Evolutionary conservation across 2,113 vertebrate genomes (phyloP).

Genomic region (Diphyllodes magnificus): DNA sequence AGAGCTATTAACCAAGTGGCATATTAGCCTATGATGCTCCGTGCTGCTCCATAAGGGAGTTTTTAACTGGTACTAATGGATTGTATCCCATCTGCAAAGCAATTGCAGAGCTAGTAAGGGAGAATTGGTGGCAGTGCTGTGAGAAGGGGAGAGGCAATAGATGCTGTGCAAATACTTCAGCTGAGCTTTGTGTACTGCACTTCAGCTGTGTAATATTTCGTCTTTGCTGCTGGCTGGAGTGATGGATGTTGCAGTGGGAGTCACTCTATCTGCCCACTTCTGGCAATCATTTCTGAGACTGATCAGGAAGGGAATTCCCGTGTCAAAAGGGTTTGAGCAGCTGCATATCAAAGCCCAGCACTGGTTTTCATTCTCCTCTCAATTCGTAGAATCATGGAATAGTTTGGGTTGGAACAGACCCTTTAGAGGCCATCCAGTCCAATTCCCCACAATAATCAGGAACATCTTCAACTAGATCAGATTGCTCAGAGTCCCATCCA

Average conservation of each 20-base stretch:
- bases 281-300: background rate
- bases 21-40: background rate
- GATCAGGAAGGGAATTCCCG: background rate
- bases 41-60: background rate
- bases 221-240: background rate
- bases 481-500: background rate
- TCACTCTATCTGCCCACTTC: background rate
- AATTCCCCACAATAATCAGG: background rate
- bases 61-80: background rate
- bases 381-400: background rate
- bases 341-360: rapidly evolving
- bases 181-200: background rate
- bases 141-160: background rate
- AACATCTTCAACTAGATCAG: background rate
- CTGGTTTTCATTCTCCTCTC: background rate
- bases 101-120: background rate
- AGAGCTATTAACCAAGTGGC: background rate
- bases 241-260: background rate
- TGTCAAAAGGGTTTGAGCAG: background rate
- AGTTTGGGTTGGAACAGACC: background rate
- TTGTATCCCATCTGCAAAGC: background rate
- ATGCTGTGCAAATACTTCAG: background rate
- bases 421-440: background rate
- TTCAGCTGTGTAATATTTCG: background rate
- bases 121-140: background rate